Evolutionary conservation across 2,797 vertebrate species (phyloP), one percentile per base, ranked within the genome.

Genomic region (Pipistrellus pipistrellus): DNA sequence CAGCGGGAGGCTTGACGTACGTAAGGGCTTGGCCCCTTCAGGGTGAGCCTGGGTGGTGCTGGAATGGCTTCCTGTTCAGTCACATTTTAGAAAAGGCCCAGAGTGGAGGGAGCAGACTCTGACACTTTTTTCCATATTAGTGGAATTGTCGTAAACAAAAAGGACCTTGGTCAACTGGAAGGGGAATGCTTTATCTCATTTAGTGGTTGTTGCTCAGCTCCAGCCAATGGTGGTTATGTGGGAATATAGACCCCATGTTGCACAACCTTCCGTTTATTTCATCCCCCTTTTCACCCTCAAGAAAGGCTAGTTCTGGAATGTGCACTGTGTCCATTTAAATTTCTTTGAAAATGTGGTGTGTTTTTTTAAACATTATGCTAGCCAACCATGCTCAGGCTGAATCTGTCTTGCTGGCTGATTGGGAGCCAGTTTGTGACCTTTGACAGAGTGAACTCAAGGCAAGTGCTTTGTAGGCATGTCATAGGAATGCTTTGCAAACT

Each of bases 11-110:
- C 55, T 53, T 87, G 73, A 53, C 30, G 6, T 21, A 3, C 27
- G 78, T 44, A 80, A 10, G 75, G 71, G 30, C 15, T 18, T 20
- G 78, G 87, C 7, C 32, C 62, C 66, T 64, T 44, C 35, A 23
- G 53, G 30, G 69, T 71, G 77, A 71, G 85, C 32, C 48, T 9
- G 5, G 0, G 9, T 21, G 41, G 25, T 27, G 48, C 68, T 66
- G 32, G 66, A 73, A 83, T 84, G 77, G 71, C 55, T 93, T 82
- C 44, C 51, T 53, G 2, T 69, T 77, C 30, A 69, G 75, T 59
- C 30, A 5, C 20, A 23, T 76, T 92, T 94, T 32, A n/a, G 44
- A 69, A 66, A 93, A 87, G 55, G n/a, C 38, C 35, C 48, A 11
- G 21, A 53, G 5, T 13, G 3, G 48, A 55, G 20, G 6, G 69